A percentile compares a stretch with the other conserved stretches of the same genome.
These are phyloP conservation scores for Dyspetes luteomarginatus DNA, from an alignment of 2,888 invertebrate species.

Conservation along the genomic window DNA sequence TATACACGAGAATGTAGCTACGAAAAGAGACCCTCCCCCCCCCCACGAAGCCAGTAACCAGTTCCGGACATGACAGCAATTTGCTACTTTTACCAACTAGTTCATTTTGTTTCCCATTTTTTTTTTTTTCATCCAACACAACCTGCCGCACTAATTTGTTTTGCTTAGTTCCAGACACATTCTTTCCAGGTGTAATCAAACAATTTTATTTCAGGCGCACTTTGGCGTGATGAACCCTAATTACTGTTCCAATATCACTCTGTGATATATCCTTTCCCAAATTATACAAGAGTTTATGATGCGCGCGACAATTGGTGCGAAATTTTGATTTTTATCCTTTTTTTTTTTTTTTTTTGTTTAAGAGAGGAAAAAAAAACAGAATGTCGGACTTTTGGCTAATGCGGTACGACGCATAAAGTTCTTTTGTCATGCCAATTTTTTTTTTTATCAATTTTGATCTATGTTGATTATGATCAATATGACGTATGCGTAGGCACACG, in stretches of 20 bases:
- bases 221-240: constrained; percentile 76
- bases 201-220: constrained; percentile 81
- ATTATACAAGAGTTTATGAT: constrained; percentile 67
- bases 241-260: constrained; percentile 48
- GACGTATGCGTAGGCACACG: no score
- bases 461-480: no score
- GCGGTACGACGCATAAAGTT: constrained; percentile 47
- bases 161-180: constrained; percentile 79
- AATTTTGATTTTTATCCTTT: constrained; percentile 63
- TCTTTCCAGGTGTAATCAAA: constrained; percentile 79
- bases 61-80: constrained; percentile 54
- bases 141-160: constrained; percentile 78
- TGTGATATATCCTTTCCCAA: constrained; percentile 40
- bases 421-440: constrained; percentile 10
- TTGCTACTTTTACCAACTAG: constrained; percentile 56
- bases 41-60: constrained; percentile 59
- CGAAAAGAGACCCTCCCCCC: constrained; percentile 32
- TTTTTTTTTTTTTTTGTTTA: neutral
- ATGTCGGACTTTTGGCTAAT: constrained; percentile 45
- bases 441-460: no score
- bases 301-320: constrained; percentile 68
- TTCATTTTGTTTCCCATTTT: constrained; percentile 60
- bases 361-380: constrained; percentile 26
- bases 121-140: constrained; percentile 68
- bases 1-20: constrained; percentile 28